A percentile compares a stretch with the other conserved stretches of the same genome.
phyloP scores from a whole-genome alignment of 1,140 invertebrate genomes.

The Bicyclus anynana region DNA sequence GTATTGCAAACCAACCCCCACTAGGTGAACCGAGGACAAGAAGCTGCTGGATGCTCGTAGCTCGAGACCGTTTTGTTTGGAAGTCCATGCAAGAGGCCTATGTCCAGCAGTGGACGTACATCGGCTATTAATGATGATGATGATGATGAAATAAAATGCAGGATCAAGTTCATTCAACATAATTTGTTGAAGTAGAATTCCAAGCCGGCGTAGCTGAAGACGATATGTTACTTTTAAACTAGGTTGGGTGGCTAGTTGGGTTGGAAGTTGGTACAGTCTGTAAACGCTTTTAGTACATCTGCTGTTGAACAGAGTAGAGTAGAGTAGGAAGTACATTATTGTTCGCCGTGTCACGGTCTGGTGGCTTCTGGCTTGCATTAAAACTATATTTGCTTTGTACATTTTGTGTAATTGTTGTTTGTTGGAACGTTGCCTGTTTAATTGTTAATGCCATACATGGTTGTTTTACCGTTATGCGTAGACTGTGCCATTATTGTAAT shows the following conservation, averaged over 20 bases:
- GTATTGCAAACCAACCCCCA: too few relatives aligned
- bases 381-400: constrained; percentile 27
- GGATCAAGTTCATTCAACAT: too few relatives aligned
- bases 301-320: not conserved
- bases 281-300: constrained; percentile 4
- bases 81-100: too few relatives aligned
- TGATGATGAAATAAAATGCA: too few relatives aligned
- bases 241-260: not conserved
- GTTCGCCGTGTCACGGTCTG: constrained; percentile 17
- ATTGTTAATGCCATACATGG: constrained; percentile 1
- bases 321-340: constrained; percentile 20
- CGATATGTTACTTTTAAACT: too few relatives aligned
- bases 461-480: not conserved
- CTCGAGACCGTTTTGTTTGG: too few relatives aligned
- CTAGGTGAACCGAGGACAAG: too few relatives aligned
- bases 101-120: too few relatives aligned
- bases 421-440: constrained; percentile 15
- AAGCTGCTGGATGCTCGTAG: too few relatives aligned
- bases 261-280: not conserved
- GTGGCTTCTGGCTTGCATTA: constrained; percentile 17
- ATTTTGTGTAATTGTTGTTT: constrained; percentile 21
- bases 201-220: too few relatives aligned
- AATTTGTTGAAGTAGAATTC: too few relatives aligned
- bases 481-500: not conserved
- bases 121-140: too few relatives aligned